A percentile compares a stretch with the other conserved stretches of the same genome.
phyloP scores from a whole-genome alignment of 1,140 invertebrate species.

The Lucilia cuprina region DNA sequence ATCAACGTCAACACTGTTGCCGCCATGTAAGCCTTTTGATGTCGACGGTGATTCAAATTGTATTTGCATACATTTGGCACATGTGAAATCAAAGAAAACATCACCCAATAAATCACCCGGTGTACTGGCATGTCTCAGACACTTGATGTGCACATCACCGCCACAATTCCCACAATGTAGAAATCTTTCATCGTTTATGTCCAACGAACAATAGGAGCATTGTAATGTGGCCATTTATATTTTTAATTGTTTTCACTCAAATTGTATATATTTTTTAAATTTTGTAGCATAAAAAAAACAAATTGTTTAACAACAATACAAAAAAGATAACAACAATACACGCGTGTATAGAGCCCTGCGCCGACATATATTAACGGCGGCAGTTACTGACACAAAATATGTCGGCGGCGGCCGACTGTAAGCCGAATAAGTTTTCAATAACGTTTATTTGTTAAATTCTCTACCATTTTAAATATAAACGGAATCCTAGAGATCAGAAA shows the following conservation, averaged over 20 bases:
- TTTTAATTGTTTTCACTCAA: background rate
- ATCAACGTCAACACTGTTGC: background rate
- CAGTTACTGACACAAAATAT: too few species aligned
- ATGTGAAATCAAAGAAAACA: slow-evolving; percentile 78
- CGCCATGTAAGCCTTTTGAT: background rate
- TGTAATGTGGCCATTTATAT: slow-evolving; percentile 15
- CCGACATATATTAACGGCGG: too few species aligned
- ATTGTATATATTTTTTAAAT: background rate
- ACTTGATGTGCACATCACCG: slow-evolving; percentile 69
- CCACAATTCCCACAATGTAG: slow-evolving; percentile 67
- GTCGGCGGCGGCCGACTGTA: too few species aligned
- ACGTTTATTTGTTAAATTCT: too few species aligned
- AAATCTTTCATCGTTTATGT: slow-evolving; percentile 50
- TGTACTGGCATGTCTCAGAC: slow-evolving; percentile 68
- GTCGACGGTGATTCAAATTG: slow-evolving; percentile 30
- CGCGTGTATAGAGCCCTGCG: background rate
- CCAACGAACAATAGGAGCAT: slow-evolving; percentile 37
- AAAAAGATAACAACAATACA: background rate
- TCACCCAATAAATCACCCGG: slow-evolving; percentile 76
- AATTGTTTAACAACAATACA: background rate
- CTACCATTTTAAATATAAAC: too few species aligned
- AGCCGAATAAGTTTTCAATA: too few species aligned
- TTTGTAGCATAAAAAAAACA: background rate
- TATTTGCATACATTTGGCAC: slow-evolving; percentile 67
- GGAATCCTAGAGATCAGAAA: too few species aligned